These are phyloP conservation scores for Cynaeus angustus DNA, from an alignment of 2,888 invertebrate species.

Conservation along the genomic window DNA sequence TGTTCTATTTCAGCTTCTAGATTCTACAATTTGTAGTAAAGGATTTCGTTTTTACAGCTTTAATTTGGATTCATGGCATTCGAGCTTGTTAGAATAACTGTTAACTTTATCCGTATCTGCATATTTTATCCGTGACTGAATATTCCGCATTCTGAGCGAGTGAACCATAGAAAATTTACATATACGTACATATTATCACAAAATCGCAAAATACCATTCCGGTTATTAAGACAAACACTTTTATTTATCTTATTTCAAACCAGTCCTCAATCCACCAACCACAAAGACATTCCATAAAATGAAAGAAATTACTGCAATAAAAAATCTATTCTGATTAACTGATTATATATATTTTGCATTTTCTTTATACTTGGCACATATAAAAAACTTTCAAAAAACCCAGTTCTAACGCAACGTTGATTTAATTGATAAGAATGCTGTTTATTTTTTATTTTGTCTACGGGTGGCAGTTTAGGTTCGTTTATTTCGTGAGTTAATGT, in stretches of 20 bases:
- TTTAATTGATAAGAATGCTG: neutral
- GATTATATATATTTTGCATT: too few species aligned
- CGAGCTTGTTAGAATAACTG: slow-evolving; percentile 34
- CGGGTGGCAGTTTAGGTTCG: slow-evolving; percentile 9
- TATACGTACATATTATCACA: slow-evolving; percentile 27
- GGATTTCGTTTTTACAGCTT: slow-evolving; percentile 36
- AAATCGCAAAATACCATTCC: neutral
- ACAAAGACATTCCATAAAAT: too few species aligned
- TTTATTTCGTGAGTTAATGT: slow-evolving; percentile 16
- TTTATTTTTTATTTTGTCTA: slow-evolving; percentile 10
- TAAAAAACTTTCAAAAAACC: neutral
- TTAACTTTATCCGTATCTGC: slow-evolving; percentile 38
- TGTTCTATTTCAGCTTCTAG: slow-evolving; percentile 14
- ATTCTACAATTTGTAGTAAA: slow-evolving; percentile 19
- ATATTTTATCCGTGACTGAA: slow-evolving; percentile 39
- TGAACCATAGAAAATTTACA: slow-evolving; percentile 25
- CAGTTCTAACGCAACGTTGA: neutral
- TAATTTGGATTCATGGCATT: slow-evolving; percentile 39
- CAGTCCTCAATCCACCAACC: too few species aligned
- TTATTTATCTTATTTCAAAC: slow-evolving; percentile 29
- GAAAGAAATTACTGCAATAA: neutral
- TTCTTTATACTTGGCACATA: too few species aligned
- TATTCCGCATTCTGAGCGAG: slow-evolving; percentile 28
- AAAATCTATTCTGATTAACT: too few species aligned
- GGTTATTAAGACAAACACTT: slow-evolving; percentile 17